Evolutionary conservation across 2,888 invertebrate genomes (phyloP).

Genomic region (Stenchaetothrips biformis): DNA sequence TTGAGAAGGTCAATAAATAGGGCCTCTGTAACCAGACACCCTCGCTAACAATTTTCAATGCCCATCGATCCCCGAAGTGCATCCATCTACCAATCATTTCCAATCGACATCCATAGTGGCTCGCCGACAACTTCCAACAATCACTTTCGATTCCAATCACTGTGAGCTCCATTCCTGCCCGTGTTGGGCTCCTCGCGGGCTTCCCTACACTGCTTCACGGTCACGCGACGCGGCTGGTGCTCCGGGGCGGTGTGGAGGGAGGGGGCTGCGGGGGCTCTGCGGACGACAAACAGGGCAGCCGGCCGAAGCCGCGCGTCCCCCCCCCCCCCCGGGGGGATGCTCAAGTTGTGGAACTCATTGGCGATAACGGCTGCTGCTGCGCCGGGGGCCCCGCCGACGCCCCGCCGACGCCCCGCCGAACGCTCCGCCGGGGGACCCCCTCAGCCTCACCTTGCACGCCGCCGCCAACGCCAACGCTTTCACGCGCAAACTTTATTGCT

Average conservation of each 20-base stretch:
- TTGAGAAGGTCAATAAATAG: too few species aligned
- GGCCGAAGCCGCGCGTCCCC: not conserved
- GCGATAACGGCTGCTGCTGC: not conserved
- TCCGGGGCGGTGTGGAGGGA: too few species aligned
- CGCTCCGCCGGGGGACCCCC: not conserved
- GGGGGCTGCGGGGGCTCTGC: too few species aligned
- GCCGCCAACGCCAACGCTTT: not conserved
- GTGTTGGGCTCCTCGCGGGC: too few species aligned
- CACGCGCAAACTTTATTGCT: constrained; percentile 1
- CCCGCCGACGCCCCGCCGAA: not conserved
- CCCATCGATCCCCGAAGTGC: too few species aligned
- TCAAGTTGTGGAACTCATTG: constrained; percentile 23
- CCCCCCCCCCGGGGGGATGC: not conserved
- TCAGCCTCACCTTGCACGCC: not conserved
- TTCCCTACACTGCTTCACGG: not conserved
- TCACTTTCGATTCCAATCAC: not conserved
- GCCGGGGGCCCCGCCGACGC: not conserved
- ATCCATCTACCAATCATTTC: too few species aligned
- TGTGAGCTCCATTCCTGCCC: too few species aligned
- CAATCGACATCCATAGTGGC: too few species aligned
- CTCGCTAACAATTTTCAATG: too few species aligned
- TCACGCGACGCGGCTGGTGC: too few species aligned
- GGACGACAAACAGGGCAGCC: not conserved
- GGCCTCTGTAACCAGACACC: too few species aligned
- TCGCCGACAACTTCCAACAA: too few species aligned